Conservation (phyloP, 2,113 vertebrate genomes). For the Erythrocebus patas region DNA sequence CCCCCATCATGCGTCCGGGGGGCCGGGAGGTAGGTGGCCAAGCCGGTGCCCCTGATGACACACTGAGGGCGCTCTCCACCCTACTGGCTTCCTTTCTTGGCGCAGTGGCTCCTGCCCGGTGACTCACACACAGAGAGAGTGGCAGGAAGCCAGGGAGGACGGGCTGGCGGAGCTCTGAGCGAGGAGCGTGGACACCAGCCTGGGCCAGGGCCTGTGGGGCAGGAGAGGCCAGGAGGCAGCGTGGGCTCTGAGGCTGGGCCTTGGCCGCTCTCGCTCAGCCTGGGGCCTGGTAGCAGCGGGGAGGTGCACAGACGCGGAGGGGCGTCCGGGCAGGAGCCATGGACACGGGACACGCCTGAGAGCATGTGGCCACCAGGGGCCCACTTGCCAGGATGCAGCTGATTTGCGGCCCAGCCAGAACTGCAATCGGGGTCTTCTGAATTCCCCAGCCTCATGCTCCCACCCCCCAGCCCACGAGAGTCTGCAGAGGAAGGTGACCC, state of each 20-base stretch:
- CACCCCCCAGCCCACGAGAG: rapidly evolving
- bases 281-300: neutral
- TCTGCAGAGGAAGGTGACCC: neutral
- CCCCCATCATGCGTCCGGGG: too few relatives aligned
- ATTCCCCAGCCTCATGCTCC: neutral
- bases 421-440: neutral
- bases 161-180: neutral
- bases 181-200: neutral
- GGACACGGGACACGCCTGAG: neutral
- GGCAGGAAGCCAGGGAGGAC: neutral
- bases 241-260: neutral
- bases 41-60: too few relatives aligned
- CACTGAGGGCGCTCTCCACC: too few relatives aligned
- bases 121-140: neutral
- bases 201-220: neutral
- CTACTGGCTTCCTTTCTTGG: neutral
- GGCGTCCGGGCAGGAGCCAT: rapidly evolving
- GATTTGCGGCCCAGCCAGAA: neutral
- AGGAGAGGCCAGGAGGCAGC: neutral
- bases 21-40: too few relatives aligned
- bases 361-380: rapidly evolving
- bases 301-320: neutral
- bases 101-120: neutral
- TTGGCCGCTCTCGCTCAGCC: neutral
- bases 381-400: neutral